Evolutionary conservation across 92 coral and sea anemone species (phyloP), one percentile per base, ranked within the genome.

Genomic region (Umimayanthus chanpuru): DNA sequence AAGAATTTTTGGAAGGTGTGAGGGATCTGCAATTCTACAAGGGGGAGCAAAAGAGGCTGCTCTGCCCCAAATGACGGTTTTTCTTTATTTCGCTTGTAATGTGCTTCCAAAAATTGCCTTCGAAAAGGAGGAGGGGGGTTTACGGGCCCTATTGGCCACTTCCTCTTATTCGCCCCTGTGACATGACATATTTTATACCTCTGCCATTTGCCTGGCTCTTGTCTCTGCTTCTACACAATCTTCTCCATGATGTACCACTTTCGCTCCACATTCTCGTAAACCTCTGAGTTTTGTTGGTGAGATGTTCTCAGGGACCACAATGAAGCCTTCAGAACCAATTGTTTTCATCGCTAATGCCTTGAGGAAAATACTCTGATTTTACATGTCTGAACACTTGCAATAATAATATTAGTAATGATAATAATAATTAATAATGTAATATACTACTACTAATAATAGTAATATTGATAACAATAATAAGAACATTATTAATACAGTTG

Each of bases 161-260:
- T 2, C 36, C 2, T 32, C 2, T 32, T 32, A 32, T 32, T 32
- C 36, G 36, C 36, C 36, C 36, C 36, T 32, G 36, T 3, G 23
- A 0, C 65, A 9, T 14, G 70, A 53, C 36, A n/a, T 71, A 32
- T 11, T 26, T 38, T 43, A 23, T 90, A 92, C 98, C 98, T 91
- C 75, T 43, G 98, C 93, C 41, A 68, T 87, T 41, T 90, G 78
- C 81, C 95, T 91, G 28, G 98, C 98, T 73, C 75, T 88, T 9
- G 68, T 87, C 88, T 96, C 98, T 14, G 98, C 88, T 78, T 96
- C 94, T 25, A 93, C 95, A 82, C 98, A 96, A 53, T 95, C 96
- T 50, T 85, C 79, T 18, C 98, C 98, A 89, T 87, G 89, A 72
- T 41, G 82, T 79, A 88, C 87, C 11, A 95, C 36, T 21, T 61